phyloP scores from a whole-genome alignment of 2,797 vertebrate species.

The Fistularia commersonii region DNA sequence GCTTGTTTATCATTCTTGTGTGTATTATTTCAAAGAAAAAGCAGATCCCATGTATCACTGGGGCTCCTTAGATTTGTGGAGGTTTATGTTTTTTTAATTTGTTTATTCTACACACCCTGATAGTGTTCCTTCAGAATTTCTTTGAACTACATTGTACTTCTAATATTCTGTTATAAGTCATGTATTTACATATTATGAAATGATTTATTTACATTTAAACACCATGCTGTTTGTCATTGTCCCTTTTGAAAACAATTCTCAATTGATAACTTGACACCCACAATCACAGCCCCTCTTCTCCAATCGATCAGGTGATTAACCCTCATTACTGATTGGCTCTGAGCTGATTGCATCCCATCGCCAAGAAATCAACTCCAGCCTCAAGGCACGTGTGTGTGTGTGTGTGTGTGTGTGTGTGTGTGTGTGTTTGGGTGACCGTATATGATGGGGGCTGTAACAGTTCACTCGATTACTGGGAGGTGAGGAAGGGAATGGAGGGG shows the following conservation, averaged over 20 bases:
- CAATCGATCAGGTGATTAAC: slow-evolving; percentile 90
- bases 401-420: slow-evolving; percentile 6
- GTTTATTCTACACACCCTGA: no score
- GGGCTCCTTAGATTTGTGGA: no score
- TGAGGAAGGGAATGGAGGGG: slow-evolving; percentile 33
- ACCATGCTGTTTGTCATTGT: background rate
- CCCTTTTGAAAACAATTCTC: background rate
- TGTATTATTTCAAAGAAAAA: no score
- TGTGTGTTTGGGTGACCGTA: slow-evolving; percentile 36
- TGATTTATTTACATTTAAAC: no score
- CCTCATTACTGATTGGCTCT: slow-evolving; percentile 86
- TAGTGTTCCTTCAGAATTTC: no score
- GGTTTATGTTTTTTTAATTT: no score
- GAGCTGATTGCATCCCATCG: slow-evolving; percentile 83
- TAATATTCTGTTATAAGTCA: no score
- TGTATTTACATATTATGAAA: no score
- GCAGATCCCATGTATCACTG: no score
- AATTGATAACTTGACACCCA: background rate
- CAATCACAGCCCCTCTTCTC: slow-evolving; percentile 51
- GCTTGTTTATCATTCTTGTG: background rate
- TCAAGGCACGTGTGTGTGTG: slow-evolving; percentile 54
- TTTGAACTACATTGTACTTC: no score
- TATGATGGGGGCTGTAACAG: slow-evolving; percentile 65
- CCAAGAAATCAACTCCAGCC: slow-evolving; percentile 81
- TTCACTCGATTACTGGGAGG: slow-evolving; percentile 71